Conservation (phyloP, 2,113 vertebrate species). For the Mystacornis crossleyi region DNA sequence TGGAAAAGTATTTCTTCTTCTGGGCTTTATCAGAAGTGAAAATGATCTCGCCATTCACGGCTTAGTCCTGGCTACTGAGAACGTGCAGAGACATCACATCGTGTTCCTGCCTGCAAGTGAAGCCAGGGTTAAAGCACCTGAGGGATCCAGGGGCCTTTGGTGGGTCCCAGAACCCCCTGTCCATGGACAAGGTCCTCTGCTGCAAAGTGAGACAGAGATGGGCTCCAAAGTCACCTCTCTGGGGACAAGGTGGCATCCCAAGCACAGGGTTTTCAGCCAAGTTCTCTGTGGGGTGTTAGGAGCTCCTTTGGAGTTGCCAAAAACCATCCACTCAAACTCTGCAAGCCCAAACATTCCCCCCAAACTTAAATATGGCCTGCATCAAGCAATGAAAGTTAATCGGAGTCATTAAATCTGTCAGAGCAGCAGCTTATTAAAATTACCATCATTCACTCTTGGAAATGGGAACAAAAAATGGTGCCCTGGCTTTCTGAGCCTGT, state of each 20-base stretch:
- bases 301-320: neutral
- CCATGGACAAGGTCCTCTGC: neutral
- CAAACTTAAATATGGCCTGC: neutral
- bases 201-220: neutral
- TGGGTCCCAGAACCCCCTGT: neutral
- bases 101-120: neutral
- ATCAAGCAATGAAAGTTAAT: constrained; percentile 57
- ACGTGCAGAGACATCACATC: accelerated
- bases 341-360: neutral
- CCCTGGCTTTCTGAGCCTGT: constrained; percentile 15
- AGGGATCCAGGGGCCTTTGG: neutral
- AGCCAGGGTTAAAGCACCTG: neutral
- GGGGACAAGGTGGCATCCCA: neutral
- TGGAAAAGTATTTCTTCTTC: neutral
- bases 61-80: neutral
- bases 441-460: constrained; percentile 35
- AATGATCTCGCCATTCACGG: accelerated
- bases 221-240: accelerated
- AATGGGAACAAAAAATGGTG: constrained; percentile 62
- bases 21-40: neutral
- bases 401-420: constrained; percentile 42
- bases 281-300: neutral
- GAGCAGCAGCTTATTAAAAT: constrained; percentile 69
- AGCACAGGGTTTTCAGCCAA: neutral
- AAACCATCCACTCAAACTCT: constrained; percentile 25